Conservation (phyloP, 2,888 invertebrate genomes). For the Cryptocephalus moraei region DNA sequence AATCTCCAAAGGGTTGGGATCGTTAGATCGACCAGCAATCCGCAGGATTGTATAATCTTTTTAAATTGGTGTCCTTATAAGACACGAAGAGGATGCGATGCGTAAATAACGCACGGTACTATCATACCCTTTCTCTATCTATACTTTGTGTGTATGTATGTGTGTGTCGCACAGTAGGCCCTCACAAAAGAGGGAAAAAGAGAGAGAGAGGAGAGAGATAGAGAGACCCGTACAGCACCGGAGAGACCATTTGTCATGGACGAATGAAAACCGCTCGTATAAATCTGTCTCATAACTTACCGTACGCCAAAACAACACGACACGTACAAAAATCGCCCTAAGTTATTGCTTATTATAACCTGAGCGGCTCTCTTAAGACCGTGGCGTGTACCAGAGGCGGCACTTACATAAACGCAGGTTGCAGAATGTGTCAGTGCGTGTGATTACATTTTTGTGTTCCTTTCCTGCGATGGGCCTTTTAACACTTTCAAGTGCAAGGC, state of each 20-base stretch:
- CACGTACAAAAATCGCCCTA: slow-evolving; percentile 33
- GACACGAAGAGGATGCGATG: slow-evolving; percentile 7
- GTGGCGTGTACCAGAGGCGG: not conserved
- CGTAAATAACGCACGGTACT: slow-evolving; percentile 4
- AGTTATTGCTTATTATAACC: slow-evolving; percentile 36
- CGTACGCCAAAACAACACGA: slow-evolving; percentile 36
- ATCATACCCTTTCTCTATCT: too few relatives aligned
- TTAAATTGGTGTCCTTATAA: slow-evolving; percentile 10
- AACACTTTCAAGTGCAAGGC: too few relatives aligned
- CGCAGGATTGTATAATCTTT: not conserved
- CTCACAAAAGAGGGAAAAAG: slow-evolving; percentile 19
- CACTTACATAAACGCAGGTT: not conserved
- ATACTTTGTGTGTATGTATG: not conserved
- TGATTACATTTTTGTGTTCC: too few relatives aligned
- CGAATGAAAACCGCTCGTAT: slow-evolving; percentile 31
- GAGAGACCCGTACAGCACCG: slow-evolving; percentile 15
- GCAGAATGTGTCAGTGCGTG: too few relatives aligned
- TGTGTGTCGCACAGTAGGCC: slow-evolving; percentile 26
- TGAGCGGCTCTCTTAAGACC: slow-evolving; percentile 18
- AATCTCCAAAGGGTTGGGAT: too few relatives aligned
- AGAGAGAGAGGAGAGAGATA: slow-evolving; percentile 10
- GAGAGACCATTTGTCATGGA: slow-evolving; percentile 30
- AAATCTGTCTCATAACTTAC: slow-evolving; percentile 37
- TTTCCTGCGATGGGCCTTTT: too few relatives aligned
- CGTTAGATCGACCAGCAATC: too few relatives aligned